phyloP scores from a whole-genome alignment of 2,113 vertebrate genomes.

The Accipiter virgatus region DNA sequence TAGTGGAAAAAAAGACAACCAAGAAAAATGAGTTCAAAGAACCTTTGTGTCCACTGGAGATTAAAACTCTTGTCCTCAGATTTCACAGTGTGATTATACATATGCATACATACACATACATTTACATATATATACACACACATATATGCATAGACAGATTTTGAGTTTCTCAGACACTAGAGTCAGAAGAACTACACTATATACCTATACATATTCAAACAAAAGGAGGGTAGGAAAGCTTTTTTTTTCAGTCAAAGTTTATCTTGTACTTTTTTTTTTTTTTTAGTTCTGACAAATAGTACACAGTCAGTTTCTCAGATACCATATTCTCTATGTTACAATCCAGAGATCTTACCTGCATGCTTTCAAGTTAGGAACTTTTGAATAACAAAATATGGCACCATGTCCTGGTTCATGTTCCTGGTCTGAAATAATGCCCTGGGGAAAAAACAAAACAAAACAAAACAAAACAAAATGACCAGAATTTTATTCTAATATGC shows the following conservation, averaged over 20 bases:
- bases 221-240: background rate
- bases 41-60: background rate
- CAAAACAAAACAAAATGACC: too few relatives aligned
- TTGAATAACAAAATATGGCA: background rate
- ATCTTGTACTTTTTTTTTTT: too few relatives aligned
- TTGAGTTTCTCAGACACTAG: background rate
- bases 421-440: rapidly evolving
- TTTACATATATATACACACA: background rate
- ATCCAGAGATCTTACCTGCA: background rate
- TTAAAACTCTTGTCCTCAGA: background rate
- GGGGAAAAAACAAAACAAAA: too few relatives aligned
- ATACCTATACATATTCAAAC: background rate
- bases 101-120: background rate
- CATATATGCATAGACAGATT: background rate
- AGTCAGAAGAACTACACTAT: background rate
- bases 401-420: too few relatives aligned
- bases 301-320: background rate
- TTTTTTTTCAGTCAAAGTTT: background rate
- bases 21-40: background rate
- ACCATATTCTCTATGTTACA: background rate
- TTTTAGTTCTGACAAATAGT: background rate
- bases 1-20: background rate
- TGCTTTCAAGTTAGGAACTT: background rate
- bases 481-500: background rate
- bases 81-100: background rate